Evolutionary conservation across 2,888 invertebrate species (phyloP), one percentile per base, ranked within the genome.

Genomic region (Anagyrus pseudococci): DNA sequence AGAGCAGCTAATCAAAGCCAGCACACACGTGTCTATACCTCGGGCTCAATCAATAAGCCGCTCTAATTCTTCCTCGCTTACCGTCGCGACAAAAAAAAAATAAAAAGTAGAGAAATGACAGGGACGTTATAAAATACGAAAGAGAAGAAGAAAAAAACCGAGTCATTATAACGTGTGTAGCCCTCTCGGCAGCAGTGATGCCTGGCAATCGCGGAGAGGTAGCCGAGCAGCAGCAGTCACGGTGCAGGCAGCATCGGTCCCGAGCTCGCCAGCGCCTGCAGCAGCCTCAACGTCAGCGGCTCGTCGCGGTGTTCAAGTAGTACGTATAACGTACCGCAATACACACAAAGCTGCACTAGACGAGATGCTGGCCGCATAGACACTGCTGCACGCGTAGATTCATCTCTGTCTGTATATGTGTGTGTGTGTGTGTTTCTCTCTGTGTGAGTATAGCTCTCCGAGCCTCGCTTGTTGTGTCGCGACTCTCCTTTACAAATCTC

Each of bases 271-370:
- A 7, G 40, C 13, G 25, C 40, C 23, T n/a, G 40, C 23, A 49
- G 41, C 40, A 43, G 37, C 43, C 46, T 10, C 46, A 22, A 19
- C 57, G 29, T n/a, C 52, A 41, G 7, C 54, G 13, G 1, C 68
- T 72, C 69, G 62, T 71, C 67, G 71, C 68, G 63, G 67, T 69
- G 70, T 70, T 69, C 65, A 73, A 73, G 65, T 70, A 71, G 75
- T 72, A 73, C 54, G 72, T 74, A 75, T 70, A n/a, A n/a, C n/a
- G n/a, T n/a, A n/a, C n/a, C n/a, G n/a, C n/a, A n/a, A n/a, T n/a
- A n/a, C n/a, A n/a, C n/a, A n/a, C n/a, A n/a, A n/a, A n/a, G n/a
- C n/a, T n/a, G n/a, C n/a, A n/a, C n/a, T n/a, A n/a, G n/a, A n/a
- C n/a, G n/a, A n/a, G n/a, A n/a, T n/a, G n/a, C n/a, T n/a, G n/a